Evolutionary conservation across 1,140 invertebrate species (phyloP), one percentile per base, ranked within the genome.

Genomic region (Aphis craccivora): DNA sequence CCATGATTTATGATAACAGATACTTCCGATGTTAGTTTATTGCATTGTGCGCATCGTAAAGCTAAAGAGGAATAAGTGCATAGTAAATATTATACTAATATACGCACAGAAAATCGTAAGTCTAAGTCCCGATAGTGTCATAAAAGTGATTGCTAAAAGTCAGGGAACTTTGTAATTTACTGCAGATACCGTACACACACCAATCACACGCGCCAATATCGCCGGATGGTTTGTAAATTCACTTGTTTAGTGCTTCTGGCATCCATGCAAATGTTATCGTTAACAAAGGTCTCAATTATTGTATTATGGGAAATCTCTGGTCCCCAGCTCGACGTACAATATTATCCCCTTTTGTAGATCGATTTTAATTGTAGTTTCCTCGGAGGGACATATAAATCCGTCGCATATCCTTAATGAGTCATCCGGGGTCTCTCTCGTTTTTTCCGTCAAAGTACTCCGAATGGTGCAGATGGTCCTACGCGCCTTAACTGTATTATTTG

Each of bases 331-430:
- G 35, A 35, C 22, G 23, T 35, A 89, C 35, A n/a, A 53, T 18
- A n/a, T 89, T 6, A 37, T 89, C 45, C 87, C 87, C 87, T 43
- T 45, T 89, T 89, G n/a, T 89, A 53, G 40, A 51, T 35, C 30
- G 45, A 89, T 89, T 89, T 89, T 89, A 89, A 89, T 53, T 89
- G 87, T 89, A 0, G 87, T 89, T 48, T 89, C 48, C 87, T 48
- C 87, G 22, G 48, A 53, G 87, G 87, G 87, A 51, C 87, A 89
- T 37, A 89, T 37, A 89, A 89, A 53, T 89, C 48, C 87, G 87
- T 89, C 48, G 5, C 45, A 35, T 51, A 43, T 89, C 8, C 87
- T 48, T 89, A 89, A 89, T 89, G 87, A 51, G 43, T 89, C 87
- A 51, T 84, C 37, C 23, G 83, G 83, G 30, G 30, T 76, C 22